Evolutionary conservation across 2,113 vertebrate genomes (phyloP).

Genomic region (Hippocampus comes): DNA sequence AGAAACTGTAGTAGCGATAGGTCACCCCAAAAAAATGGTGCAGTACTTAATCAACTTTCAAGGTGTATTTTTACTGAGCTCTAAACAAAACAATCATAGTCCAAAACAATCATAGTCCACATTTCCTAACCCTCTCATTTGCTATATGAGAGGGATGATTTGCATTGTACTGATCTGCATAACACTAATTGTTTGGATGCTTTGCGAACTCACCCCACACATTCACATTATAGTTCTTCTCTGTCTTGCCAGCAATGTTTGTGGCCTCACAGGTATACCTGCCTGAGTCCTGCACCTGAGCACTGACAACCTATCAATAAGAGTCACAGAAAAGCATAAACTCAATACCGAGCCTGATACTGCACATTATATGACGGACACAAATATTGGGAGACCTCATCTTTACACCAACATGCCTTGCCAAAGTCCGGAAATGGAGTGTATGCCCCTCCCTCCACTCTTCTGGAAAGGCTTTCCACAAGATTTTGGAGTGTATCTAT

Average conservation of each 20-base stretch:
- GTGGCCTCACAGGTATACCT: slow-evolving; percentile 93
- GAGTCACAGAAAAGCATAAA: neutral
- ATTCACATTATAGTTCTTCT: slow-evolving; percentile 95
- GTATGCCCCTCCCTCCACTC: neutral
- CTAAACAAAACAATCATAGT: neutral
- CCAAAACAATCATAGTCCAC: neutral
- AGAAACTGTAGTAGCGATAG: slow-evolving; percentile 57
- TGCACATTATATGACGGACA: neutral
- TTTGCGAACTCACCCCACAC: slow-evolving; percentile 83
- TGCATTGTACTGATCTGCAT: no score
- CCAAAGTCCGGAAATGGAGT: neutral
- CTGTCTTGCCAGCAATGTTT: slow-evolving; percentile 91
- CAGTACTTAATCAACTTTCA: neutral
- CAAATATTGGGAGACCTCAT: neutral
- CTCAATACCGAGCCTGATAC: neutral
- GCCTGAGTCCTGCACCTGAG: slow-evolving; percentile 86
- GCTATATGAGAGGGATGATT: no score
- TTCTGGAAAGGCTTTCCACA: neutral
- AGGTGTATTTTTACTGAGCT: neutral
- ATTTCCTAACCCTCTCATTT: no score
- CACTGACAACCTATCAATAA: slow-evolving; percentile 76
- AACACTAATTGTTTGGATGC: no score
- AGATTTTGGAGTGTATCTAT: neutral
- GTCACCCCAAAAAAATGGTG: slow-evolving; percentile 36
- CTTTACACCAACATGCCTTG: neutral